Conservation (phyloP, 2,888 invertebrate species). For the Eutolmus rufibarbis region DNA sequence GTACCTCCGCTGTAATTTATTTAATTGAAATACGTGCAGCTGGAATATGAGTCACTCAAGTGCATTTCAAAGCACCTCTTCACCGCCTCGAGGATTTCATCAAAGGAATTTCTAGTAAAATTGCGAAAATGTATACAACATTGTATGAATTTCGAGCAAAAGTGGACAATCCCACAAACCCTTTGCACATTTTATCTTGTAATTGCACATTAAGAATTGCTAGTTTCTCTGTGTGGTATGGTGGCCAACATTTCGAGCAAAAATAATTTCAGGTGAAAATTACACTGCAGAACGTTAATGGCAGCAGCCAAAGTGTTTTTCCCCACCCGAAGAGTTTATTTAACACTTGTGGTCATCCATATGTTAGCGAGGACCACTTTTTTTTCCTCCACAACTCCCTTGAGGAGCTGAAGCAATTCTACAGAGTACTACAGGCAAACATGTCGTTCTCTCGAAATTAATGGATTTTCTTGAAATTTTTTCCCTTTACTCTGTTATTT, state of each 20-base stretch:
- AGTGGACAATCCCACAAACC: background rate
- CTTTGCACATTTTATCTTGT: background rate
- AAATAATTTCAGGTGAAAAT: conserved; percentile 35
- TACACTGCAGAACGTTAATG: conserved; percentile 25
- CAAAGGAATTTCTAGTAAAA: background rate
- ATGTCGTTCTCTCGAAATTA: conserved; percentile 30
- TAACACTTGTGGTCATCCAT: conserved; percentile 29
- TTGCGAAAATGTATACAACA: background rate
- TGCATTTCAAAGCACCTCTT: background rate
- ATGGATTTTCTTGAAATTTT: conserved; percentile 26
- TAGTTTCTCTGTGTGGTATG: background rate
- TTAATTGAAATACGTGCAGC: background rate
- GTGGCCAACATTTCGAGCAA: background rate
- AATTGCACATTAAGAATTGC: background rate
- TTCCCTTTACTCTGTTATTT: background rate
- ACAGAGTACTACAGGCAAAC: conserved; percentile 10
- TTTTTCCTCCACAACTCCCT: background rate
- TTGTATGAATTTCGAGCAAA: background rate
- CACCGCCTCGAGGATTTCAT: background rate
- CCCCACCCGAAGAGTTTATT: conserved; percentile 10
- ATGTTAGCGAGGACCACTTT: background rate
- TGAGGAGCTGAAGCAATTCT: conserved; percentile 6
- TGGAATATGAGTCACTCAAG: background rate
- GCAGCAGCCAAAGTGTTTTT: background rate
- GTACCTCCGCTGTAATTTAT: background rate